Evolutionary conservation across 2,797 vertebrate species (phyloP).

Genomic region (Pogonophryne albipinna): DNA sequence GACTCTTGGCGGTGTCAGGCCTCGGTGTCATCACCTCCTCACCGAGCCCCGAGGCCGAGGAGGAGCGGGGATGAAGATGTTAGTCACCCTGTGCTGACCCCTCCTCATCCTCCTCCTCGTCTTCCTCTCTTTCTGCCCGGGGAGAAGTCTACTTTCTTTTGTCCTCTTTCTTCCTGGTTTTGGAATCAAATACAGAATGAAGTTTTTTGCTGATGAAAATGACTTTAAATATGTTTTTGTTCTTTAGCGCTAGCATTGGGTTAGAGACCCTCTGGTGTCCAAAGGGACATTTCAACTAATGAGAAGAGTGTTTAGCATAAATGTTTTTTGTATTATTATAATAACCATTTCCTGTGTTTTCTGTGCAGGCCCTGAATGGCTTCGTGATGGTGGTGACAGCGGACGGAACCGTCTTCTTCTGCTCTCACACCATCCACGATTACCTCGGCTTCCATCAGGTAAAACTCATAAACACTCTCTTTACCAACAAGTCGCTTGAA

Average conservation of each 20-base stretch:
- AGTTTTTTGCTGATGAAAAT: too few relatives aligned
- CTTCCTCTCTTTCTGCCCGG: constrained; percentile 10
- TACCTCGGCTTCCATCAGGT: constrained; percentile 92
- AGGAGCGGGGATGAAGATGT: constrained; percentile 57
- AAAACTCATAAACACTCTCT: neutral
- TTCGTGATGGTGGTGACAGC: constrained; percentile 86
- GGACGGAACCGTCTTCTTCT: constrained; percentile 87
- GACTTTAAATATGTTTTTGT: too few relatives aligned
- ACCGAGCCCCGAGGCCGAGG: constrained; percentile 38
- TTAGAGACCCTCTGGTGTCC: too few relatives aligned
- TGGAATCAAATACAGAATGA: too few relatives aligned
- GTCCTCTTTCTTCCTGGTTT: neutral
- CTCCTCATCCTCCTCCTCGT: constrained; percentile 17
- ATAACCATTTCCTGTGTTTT: neutral
- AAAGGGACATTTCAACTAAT: too few relatives aligned
- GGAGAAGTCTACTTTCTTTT: constrained; percentile 32
- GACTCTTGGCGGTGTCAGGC: constrained; percentile 34
- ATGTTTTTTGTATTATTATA: too few relatives aligned
- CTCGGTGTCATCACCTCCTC: constrained; percentile 69
- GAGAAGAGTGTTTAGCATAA: neutral
- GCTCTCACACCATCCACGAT: constrained; percentile 88
- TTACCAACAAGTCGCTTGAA: neutral
- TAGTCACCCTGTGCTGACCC: constrained; percentile 63
- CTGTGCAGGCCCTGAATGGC: constrained; percentile 79
- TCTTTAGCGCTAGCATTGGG: too few relatives aligned